These are phyloP conservation scores for Arbacia lixula DNA, from an alignment of 53 echinoderm and acorn worm genomes.

Conservation along the genomic window DNA sequence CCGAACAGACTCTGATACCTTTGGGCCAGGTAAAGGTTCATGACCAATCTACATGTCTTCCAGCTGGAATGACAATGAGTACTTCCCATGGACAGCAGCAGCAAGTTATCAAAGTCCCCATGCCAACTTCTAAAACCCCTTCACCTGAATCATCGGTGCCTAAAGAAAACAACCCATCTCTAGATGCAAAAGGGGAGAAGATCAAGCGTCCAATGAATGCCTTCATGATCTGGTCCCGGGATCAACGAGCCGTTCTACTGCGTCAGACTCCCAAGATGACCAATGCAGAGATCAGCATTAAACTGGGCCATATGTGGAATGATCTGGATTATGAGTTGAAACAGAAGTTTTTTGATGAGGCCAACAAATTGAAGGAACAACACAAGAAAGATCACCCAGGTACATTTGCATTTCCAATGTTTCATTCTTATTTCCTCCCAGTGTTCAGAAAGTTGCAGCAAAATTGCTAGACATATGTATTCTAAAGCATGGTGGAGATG, in stretches of 20 bases:
- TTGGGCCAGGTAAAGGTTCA: too few relatives aligned
- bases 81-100: not conserved
- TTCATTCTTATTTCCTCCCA: too few relatives aligned
- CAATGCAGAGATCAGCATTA: slow-evolving; percentile 89
- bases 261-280: slow-evolving; percentile 59
- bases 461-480: too few relatives aligned
- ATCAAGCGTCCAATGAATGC: slow-evolving; percentile 99
- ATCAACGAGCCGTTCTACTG: slow-evolving; percentile 68
- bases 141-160: not conserved
- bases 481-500: too few relatives aligned
- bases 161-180: not conserved
- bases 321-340: slow-evolving; percentile 69
- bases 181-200: slow-evolving; percentile 34
- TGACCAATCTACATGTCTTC: too few relatives aligned
- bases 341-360: slow-evolving; percentile 81
- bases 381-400: slow-evolving; percentile 92
- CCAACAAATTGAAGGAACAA: slow-evolving; percentile 74
- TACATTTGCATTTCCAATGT: too few relatives aligned
- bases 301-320: slow-evolving; percentile 88
- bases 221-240: slow-evolving; percentile 96
- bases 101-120: not conserved
- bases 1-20: too few relatives aligned
- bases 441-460: too few relatives aligned
- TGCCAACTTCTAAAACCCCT: not conserved
- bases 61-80: too few relatives aligned